Conservation (phyloP, 2,888 invertebrate genomes). For the Hyppa rectilinea region DNA sequence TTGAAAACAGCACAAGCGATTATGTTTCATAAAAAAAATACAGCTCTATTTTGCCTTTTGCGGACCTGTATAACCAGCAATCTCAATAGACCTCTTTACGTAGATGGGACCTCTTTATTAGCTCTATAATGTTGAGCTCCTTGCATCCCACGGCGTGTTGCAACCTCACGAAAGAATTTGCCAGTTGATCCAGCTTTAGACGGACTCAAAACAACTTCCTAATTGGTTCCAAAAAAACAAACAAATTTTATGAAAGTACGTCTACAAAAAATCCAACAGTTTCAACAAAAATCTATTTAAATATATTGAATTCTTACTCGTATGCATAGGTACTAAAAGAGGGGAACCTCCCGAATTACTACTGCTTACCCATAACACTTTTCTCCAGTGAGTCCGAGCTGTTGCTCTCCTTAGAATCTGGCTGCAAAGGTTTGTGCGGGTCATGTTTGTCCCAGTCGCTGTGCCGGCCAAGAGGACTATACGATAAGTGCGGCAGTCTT, state of each 20-base stretch:
- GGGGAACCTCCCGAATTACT: neutral
- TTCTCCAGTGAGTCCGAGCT: slow-evolving; percentile 89
- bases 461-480: slow-evolving; percentile 87
- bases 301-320: neutral
- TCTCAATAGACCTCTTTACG: neutral
- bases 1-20: slow-evolving; percentile 38
- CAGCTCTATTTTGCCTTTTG: neutral
- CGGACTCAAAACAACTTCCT: neutral
- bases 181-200: neutral
- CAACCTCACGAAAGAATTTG: neutral
- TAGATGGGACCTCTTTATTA: neutral
- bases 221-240: neutral
- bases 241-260: neutral
- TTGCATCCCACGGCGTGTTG: neutral
- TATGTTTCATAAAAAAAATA: slow-evolving; percentile 13
- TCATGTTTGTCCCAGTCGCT: slow-evolving; percentile 90
- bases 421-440: slow-evolving; percentile 85
- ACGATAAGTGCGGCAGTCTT: slow-evolving; percentile 89
- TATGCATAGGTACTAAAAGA: neutral
- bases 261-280: neutral
- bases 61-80: neutral
- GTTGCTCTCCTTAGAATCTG: slow-evolving; percentile 88
- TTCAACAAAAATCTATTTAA: neutral
- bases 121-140: neutral
- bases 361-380: slow-evolving; percentile 88